Conservation (phyloP, 2,888 invertebrate species). For the Drosophila tripunctata region DNA sequence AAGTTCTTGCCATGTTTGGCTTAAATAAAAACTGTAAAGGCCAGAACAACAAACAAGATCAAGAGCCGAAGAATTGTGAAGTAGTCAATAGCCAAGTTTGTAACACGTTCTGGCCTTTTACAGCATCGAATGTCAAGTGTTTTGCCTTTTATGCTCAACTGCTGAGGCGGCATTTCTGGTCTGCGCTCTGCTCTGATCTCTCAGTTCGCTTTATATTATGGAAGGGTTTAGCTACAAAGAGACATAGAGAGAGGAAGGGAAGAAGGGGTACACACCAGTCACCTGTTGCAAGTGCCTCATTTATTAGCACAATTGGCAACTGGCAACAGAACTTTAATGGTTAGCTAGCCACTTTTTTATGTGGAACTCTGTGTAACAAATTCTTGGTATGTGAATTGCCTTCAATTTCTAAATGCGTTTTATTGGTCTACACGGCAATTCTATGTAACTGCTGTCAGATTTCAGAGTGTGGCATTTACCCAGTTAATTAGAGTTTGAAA, state of each 20-base stretch:
- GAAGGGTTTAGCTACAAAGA: background rate
- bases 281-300: conserved; percentile 69
- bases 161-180: conserved; percentile 27
- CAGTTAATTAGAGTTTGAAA: conserved; percentile 28
- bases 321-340: conserved; percentile 25
- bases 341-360: conserved; percentile 9
- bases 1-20: conserved; percentile 35
- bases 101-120: conserved; percentile 63
- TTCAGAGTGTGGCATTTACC: conserved; percentile 17
- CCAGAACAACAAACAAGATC: conserved; percentile 15
- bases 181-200: conserved; percentile 2
- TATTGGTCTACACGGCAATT: conserved; percentile 16
- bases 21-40: conserved; percentile 4
- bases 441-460: conserved; percentile 1
- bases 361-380: conserved; percentile 11
- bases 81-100: background rate
- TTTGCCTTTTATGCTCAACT: conserved; percentile 35
- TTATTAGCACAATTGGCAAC: conserved; percentile 69
- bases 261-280: conserved; percentile 16
- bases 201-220: background rate
- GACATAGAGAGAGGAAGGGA: conserved; percentile 6
- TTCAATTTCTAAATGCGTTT: conserved; percentile 43
- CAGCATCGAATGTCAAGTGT: conserved; percentile 28
- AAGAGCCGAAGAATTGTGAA: conserved; percentile 2
- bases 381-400: conserved; percentile 64